phyloP scores from a whole-genome alignment of 2,888 invertebrate species.

The Hybos culiciformis region DNA sequence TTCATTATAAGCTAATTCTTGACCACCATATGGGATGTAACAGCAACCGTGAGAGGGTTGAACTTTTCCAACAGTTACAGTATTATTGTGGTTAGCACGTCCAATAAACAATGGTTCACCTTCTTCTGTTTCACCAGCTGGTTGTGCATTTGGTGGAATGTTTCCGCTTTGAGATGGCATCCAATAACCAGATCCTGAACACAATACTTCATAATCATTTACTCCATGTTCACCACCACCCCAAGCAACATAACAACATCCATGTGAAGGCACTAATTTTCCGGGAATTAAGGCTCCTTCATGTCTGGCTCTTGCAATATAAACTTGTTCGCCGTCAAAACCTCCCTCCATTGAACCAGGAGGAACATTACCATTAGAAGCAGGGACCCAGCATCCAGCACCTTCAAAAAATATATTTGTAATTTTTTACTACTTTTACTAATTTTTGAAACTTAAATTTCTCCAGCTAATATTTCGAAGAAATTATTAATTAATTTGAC shows the following conservation, averaged over 20 bases:
- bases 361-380: slow-evolving; percentile 49
- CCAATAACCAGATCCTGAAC: slow-evolving; percentile 50
- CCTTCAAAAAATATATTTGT: slow-evolving; percentile 16
- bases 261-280: slow-evolving; percentile 51
- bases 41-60: slow-evolving; percentile 69
- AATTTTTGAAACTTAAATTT: too few species aligned
- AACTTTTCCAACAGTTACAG: slow-evolving; percentile 66
- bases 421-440: too few species aligned
- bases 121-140: slow-evolving; percentile 57
- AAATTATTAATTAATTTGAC: too few species aligned
- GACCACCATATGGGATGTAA: slow-evolving; percentile 72
- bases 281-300: slow-evolving; percentile 67
- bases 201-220: slow-evolving; percentile 53
- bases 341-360: slow-evolving; percentile 57
- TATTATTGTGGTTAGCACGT: slow-evolving; percentile 61
- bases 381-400: slow-evolving; percentile 44
- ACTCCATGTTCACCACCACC: slow-evolving; percentile 59
- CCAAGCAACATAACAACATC: slow-evolving; percentile 59
- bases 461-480: too few species aligned
- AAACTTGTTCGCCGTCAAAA: slow-evolving; percentile 45
- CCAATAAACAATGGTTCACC: slow-evolving; percentile 71
- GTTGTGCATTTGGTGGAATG: slow-evolving; percentile 61
- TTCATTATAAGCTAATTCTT: slow-evolving; percentile 64
- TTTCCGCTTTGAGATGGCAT: slow-evolving; percentile 49
- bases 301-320: slow-evolving; percentile 51